These are phyloP conservation scores for Rhogogaster chlorosoma DNA, from an alignment of 2,888 invertebrate species.

Conservation along the genomic window DNA sequence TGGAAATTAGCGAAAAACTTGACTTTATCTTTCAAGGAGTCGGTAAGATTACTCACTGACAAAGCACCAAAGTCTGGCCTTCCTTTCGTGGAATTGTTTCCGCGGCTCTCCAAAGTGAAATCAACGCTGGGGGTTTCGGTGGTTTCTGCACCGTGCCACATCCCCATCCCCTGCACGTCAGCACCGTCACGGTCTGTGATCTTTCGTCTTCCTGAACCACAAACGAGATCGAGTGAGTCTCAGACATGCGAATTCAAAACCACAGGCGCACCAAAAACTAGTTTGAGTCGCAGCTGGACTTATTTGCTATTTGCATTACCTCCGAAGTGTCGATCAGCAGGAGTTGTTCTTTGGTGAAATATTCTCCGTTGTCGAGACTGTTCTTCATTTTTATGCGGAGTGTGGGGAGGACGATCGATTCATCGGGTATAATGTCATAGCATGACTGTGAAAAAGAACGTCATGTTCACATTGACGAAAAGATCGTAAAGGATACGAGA, in stretches of 20 bases:
- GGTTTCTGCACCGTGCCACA: constrained; percentile 61
- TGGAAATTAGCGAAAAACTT: not conserved
- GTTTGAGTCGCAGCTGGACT: constrained; percentile 40
- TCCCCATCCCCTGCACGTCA: constrained; percentile 71
- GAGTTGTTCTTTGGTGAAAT: constrained; percentile 60
- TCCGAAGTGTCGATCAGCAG: constrained; percentile 62
- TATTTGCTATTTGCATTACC: constrained; percentile 57
- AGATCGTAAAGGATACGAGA: no score
- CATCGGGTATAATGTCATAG: not conserved
- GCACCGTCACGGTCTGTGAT: constrained; percentile 56
- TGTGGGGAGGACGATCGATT: not conserved
- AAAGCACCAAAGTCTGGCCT: constrained; percentile 72
- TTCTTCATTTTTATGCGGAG: not conserved
- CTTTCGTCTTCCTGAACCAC: not conserved
- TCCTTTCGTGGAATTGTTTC: constrained; percentile 64
- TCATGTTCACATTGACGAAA: no score
- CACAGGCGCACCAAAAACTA: not conserved
- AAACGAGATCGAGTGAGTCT: not conserved
- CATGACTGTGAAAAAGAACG: not conserved
- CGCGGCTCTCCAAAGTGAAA: constrained; percentile 67
- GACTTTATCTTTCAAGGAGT: not conserved
- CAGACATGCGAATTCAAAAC: not conserved
- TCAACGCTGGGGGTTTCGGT: constrained; percentile 68
- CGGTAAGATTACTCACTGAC: constrained; percentile 73
- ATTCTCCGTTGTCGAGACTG: constrained; percentile 47